These are phyloP conservation scores for Lagopus leucura DNA, from an alignment of 2,113 vertebrate genomes.

Conservation along the genomic window DNA sequence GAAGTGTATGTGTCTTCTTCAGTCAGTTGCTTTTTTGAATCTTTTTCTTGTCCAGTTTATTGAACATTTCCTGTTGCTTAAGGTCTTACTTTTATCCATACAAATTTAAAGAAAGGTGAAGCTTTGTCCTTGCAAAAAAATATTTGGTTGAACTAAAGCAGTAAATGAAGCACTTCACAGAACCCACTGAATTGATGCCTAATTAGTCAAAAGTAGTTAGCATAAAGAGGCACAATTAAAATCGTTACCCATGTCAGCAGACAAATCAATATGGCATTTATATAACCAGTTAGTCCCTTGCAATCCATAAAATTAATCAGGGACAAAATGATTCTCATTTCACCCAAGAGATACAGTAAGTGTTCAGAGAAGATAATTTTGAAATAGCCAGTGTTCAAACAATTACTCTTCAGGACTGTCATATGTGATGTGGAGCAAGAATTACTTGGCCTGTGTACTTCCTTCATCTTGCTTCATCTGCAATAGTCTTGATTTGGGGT, in stretches of 20 bases:
- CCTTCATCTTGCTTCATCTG: neutral
- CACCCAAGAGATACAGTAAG: neutral
- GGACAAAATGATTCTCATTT: neutral
- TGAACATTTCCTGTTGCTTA: neutral
- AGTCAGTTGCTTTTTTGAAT: neutral
- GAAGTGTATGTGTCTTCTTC: neutral
- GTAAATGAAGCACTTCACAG: neutral
- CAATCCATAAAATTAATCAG: slow-evolving; percentile 8
- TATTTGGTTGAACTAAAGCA: neutral
- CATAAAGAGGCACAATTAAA: slow-evolving; percentile 19
- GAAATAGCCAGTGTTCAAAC: neutral
- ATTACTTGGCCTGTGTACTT: neutral
- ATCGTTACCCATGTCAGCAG: neutral
- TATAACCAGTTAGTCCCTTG: neutral
- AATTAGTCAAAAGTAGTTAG: slow-evolving; percentile 10
- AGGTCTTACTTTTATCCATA: neutral
- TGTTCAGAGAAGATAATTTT: neutral
- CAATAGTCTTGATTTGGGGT: neutral
- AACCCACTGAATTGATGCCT: neutral
- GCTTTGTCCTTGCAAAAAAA: neutral
- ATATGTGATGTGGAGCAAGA: neutral
- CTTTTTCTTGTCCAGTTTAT: neutral
- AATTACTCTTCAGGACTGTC: neutral
- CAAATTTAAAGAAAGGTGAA: neutral
- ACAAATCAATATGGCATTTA: neutral